Percentiles rank a stretch among this genome's conserved stretches.
These are phyloP conservation scores for Drosophila paramelanica DNA, from an alignment of 2,888 invertebrate genomes.

Conservation along the genomic window DNA sequence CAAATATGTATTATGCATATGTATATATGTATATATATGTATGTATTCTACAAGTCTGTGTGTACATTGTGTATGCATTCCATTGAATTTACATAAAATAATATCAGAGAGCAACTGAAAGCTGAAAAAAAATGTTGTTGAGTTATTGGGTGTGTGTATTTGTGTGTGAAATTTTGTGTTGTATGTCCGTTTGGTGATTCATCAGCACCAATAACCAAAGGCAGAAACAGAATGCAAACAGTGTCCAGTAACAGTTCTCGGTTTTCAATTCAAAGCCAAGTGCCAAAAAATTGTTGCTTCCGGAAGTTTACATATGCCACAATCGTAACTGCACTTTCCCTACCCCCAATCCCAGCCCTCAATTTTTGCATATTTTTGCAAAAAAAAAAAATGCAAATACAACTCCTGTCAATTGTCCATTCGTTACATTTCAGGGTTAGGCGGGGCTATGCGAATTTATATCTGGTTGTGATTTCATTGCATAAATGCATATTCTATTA, in stretches of 20 bases:
- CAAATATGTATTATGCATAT: not conserved
- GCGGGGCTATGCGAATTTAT: not conserved
- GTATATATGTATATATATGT: slow-evolving; percentile 1
- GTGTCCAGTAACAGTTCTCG: slow-evolving; percentile 11
- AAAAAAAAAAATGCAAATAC: slow-evolving; percentile 37
- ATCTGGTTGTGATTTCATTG: slow-evolving; percentile 24
- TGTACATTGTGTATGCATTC: slow-evolving; percentile 45
- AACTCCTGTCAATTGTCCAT: slow-evolving; percentile 26
- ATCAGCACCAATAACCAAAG: slow-evolving; percentile 23
- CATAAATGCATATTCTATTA: slow-evolving; percentile 31
- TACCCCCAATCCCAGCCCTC: slow-evolving; percentile 11
- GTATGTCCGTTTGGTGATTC: slow-evolving; percentile 16
- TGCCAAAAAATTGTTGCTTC: slow-evolving; percentile 47
- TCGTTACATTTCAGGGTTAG: slow-evolving; percentile 13
- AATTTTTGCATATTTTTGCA: slow-evolving; percentile 43
- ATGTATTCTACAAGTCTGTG: slow-evolving; percentile 14
- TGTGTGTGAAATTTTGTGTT: not conserved
- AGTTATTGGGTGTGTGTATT: not conserved
- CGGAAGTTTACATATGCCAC: slow-evolving; percentile 36
- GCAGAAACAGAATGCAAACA: slow-evolving; percentile 10
- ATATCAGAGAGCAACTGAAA: slow-evolving; percentile 30
- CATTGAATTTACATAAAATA: slow-evolving; percentile 56
- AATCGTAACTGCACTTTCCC: slow-evolving; percentile 18
- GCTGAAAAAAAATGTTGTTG: slow-evolving; percentile 13
- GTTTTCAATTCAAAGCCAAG: slow-evolving; percentile 20